A percentile compares a stretch with the other conserved stretches of the same genome.
Conservation (phyloP, 2,113 vertebrate genomes). For the Amia ocellicauda region DNA sequence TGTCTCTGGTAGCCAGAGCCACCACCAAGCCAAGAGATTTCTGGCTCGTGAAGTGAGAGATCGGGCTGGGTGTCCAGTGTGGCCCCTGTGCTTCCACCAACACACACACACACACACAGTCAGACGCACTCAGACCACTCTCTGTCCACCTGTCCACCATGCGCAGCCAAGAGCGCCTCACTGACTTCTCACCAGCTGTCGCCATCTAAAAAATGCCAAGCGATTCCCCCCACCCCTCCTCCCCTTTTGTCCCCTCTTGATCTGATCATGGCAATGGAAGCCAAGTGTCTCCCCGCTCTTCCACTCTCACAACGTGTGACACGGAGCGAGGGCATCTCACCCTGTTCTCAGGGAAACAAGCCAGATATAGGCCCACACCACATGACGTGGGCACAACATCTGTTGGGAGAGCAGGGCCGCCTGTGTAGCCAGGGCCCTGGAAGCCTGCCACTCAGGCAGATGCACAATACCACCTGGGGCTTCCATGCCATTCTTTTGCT, state of each 20-base stretch:
- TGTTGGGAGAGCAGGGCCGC: too few relatives aligned
- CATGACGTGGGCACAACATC: too few relatives aligned
- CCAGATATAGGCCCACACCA: too few relatives aligned
- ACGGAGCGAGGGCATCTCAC: conserved; percentile 41
- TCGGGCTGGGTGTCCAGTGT: conserved; percentile 31
- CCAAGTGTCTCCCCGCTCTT: conserved; percentile 21
- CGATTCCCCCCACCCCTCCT: too few relatives aligned
- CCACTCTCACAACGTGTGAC: conserved; percentile 25
- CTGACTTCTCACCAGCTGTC: too few relatives aligned
- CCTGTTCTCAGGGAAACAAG: neutral
- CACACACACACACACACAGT: neutral
- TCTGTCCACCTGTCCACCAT: too few relatives aligned
- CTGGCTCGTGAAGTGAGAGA: conserved; percentile 46
- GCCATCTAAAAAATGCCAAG: too few relatives aligned
- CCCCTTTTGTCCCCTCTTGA: conserved; percentile 32
- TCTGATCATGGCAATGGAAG: conserved; percentile 11
- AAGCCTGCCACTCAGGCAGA: conserved; percentile 47
- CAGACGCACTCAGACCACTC: neutral
- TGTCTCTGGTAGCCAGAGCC: conserved; percentile 32
- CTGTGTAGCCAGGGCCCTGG: conserved; percentile 22
- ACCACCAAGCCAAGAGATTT: conserved; percentile 39
- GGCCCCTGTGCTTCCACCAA: neutral
- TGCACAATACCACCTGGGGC: conserved; percentile 42
- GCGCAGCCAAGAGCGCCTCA: too few relatives aligned
- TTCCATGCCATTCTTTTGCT: conserved; percentile 12